Base-by-base conservation (phyloP, 1,140 invertebrate genomes). In the Zaprionus ghesquierei region DNA sequence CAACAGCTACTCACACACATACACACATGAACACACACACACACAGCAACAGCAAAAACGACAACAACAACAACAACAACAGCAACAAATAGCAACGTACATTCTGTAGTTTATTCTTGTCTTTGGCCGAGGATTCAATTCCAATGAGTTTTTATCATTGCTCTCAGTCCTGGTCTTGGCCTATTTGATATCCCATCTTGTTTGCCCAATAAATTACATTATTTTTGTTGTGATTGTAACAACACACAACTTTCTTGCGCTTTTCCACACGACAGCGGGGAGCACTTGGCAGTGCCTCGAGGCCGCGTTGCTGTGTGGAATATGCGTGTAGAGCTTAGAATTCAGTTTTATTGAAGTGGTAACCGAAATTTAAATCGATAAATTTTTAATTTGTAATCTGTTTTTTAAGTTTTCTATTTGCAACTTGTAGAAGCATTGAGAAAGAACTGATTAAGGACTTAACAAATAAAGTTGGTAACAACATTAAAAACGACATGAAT, bases 391-490 rank as follows among this genome's bases (percentile, higher is more conserved):
- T 69, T 80, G 73, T 89, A 87, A 69, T 89, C 82, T 71, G 72
- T 82, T 76, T 70, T 82, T 69, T 80, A 89, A 82, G 79, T 84
- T 89, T 89, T 87, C 73, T 70, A 68, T 89, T 89, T 85, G 79
- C 76, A 87, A 89, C 77, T 86, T 86, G 77, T 86, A 86, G 84
- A 86, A 82, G 70, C 84, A 89, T 87, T 89, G 85, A 66, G 62
- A 87, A 87, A 87, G 84, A 87, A 87, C 84, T 87, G 84, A 87
- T 87, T 87, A 87, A 80, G 85, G 87, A 87, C 82, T 81, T 86
- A 87, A 87, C 76, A 89, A 87, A 87, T 89, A 87, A 87, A 89
- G 84, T 87, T 87, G 84, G 84, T 89, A 89, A 84, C 84, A 87
- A 87, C 84, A 89, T 74, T 87, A 87, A 82, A 86, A 74, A 81